Conservation (phyloP, 2,888 invertebrate species). For the Iselma pallidipennis region DNA sequence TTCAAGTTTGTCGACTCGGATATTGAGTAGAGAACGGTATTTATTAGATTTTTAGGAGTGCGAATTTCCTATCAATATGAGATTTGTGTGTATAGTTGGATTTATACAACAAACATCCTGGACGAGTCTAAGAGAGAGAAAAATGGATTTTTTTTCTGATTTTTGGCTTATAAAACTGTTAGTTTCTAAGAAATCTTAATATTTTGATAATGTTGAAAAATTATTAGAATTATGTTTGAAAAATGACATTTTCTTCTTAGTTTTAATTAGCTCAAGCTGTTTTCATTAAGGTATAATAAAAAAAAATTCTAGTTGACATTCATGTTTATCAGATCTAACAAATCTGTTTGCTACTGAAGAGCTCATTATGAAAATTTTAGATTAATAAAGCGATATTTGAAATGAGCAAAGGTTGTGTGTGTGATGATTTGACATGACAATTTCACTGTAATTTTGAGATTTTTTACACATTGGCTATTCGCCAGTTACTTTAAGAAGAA, state of each 20-base stretch:
- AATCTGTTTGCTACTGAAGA: neutral
- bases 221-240: neutral
- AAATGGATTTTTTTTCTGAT: neutral
- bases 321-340: neutral
- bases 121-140: neutral
- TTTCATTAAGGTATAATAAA: neutral
- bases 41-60: constrained; percentile 51
- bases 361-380: neutral
- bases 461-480: neutral
- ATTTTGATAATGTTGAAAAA: neutral
- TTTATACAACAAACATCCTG: constrained; percentile 5
- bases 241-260: neutral
- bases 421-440: neutral
- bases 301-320: neutral
- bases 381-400: neutral
- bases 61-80: constrained; percentile 43
- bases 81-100: constrained; percentile 21
- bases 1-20: constrained; percentile 39
- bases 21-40: constrained; percentile 52
- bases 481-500: neutral
- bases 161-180: neutral
- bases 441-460: neutral
- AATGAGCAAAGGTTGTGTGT: neutral
- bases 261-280: neutral
- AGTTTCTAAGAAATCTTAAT: neutral